Evolutionary conservation across 2,888 invertebrate genomes (phyloP).

Genomic region (Carabus problematicus): DNA sequence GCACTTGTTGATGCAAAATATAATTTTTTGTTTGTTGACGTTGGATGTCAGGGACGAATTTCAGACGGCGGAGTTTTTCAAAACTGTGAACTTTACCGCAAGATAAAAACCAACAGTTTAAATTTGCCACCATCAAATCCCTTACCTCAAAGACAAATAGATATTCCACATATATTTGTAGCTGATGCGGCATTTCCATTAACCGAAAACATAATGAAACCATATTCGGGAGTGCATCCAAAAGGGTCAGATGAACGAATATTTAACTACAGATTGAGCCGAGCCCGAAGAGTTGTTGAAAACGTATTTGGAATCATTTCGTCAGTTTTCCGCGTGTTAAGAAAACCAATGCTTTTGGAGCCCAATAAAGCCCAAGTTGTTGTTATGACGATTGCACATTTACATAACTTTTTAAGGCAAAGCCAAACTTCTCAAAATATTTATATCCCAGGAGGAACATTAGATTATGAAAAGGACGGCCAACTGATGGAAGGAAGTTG

Average conservation of each 20-base stretch:
- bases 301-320: conserved; percentile 28
- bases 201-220: conserved; percentile 11
- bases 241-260: conserved; percentile 13
- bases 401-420: conserved; percentile 42
- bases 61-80: neutral
- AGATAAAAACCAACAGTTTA: neutral
- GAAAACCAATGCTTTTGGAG: conserved; percentile 39
- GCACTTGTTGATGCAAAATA: conserved; percentile 48
- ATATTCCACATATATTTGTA: conserved; percentile 10
- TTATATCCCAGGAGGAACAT: conserved; percentile 33
- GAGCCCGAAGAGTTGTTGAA: conserved; percentile 21
- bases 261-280: conserved; percentile 16
- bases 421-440: conserved; percentile 17
- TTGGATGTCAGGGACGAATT: conserved; percentile 10
- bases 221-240: conserved; percentile 7
- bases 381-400: conserved; percentile 20
- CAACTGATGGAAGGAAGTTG: conserved; percentile 15
- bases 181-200: conserved; percentile 11
- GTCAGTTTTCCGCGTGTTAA: conserved; percentile 33
- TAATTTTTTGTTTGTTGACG: neutral
- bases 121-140: neutral
- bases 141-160: neutral
- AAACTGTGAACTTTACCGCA: neutral
- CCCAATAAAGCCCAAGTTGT: conserved; percentile 22
- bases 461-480: conserved; percentile 26